A percentile compares a stretch with the other conserved stretches of the same genome.
Conservation (phyloP, 2,888 invertebrate species). For the Tinea pellionella region DNA sequence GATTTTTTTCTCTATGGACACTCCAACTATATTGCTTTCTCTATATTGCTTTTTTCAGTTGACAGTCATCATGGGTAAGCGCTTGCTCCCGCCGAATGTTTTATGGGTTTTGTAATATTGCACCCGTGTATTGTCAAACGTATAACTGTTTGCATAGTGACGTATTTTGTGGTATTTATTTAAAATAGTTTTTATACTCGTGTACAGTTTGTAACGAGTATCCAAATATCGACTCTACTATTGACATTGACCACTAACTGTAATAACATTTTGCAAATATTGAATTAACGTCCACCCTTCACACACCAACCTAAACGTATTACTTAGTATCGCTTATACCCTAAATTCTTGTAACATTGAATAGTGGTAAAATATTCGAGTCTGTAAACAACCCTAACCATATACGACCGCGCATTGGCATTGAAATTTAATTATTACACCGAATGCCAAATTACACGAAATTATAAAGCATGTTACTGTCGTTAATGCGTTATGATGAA, state of each 20-base stretch:
- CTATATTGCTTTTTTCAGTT: slow-evolving; percentile 43
- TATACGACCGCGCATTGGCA: neutral
- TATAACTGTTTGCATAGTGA: neutral
- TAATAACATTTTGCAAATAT: slow-evolving; percentile 14
- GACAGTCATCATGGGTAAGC: slow-evolving; percentile 35
- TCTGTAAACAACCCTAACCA: neutral
- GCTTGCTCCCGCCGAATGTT: slow-evolving; percentile 27
- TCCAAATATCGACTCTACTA: too few relatives aligned
- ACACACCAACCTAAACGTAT: too few relatives aligned
- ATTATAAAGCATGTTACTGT: neutral
- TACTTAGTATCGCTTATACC: too few relatives aligned
- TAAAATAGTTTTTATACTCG: neutral
- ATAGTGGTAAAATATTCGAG: neutral
- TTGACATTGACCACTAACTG: slow-evolving; percentile 16
- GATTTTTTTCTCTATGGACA: slow-evolving; percentile 35
- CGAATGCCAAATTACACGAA: neutral
- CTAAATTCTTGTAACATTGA: neutral
- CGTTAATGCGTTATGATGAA: neutral
- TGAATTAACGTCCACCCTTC: slow-evolving; percentile 14
- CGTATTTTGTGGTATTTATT: neutral
- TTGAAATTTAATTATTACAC: neutral
- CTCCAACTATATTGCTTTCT: slow-evolving; percentile 37
- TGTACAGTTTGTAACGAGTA: neutral
- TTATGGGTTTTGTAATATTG: slow-evolving; percentile 26
- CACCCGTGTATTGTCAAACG: slow-evolving; percentile 5